phyloP scores from a whole-genome alignment of 2,888 invertebrate genomes.

The Brassicogethes aeneus region DNA sequence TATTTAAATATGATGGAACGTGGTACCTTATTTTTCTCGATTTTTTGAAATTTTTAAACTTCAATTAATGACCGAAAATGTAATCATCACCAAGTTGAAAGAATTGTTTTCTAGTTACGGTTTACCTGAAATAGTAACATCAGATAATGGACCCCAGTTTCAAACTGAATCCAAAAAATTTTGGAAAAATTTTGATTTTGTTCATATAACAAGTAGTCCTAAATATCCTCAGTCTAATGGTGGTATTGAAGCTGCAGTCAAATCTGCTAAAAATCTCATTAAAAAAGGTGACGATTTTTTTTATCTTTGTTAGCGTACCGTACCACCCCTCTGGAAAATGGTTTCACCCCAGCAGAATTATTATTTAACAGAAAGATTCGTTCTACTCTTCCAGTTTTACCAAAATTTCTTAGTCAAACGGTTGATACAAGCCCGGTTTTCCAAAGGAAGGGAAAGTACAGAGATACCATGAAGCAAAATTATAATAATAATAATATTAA shows the following conservation, averaged over 20 bases:
- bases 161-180: too few relatives aligned
- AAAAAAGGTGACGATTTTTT: neutral
- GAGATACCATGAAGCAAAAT: too few relatives aligned
- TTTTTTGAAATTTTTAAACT: neutral
- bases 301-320: conserved; percentile 4
- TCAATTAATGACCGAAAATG: neutral
- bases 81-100: neutral
- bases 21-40: too few relatives aligned
- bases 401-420: conserved; percentile 1
- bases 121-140: too few relatives aligned
- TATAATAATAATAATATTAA: too few relatives aligned
- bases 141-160: too few relatives aligned
- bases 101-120: too few relatives aligned
- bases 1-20: too few relatives aligned
- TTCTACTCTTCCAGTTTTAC: conserved; percentile 5
- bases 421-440: too few relatives aligned
- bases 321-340: conserved; percentile 6
- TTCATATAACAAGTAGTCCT: conserved; percentile 3
- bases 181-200: conserved; percentile 2
- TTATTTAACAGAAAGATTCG: conserved; percentile 3
- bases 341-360: conserved; percentile 4
- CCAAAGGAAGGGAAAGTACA: too few relatives aligned
- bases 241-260: too few relatives aligned
- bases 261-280: too few relatives aligned
- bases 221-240: conserved; percentile 1